These are phyloP conservation scores for Eupithecia tripunctaria DNA, from an alignment of 2,888 invertebrate species.

Conservation along the genomic window DNA sequence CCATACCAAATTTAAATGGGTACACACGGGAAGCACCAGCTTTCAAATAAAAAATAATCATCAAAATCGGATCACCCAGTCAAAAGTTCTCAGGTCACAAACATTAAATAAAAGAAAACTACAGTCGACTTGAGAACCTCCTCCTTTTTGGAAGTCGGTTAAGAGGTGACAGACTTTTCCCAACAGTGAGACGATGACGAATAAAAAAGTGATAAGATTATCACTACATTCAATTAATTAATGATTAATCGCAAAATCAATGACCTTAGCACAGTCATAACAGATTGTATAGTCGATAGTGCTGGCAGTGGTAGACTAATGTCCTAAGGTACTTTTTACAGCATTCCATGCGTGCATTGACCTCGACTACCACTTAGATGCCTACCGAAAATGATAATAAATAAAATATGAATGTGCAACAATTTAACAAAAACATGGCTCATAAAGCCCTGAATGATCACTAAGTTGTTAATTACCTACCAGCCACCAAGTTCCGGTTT, in stretches of 20 bases:
- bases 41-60: no score
- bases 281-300: slow-evolving; percentile 43
- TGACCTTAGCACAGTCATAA: slow-evolving; percentile 55
- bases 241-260: slow-evolving; percentile 62
- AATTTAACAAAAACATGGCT: slow-evolving; percentile 68
- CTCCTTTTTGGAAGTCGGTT: no score
- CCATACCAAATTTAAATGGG: no score
- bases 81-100: no score
- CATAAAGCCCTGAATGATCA: slow-evolving; percentile 65
- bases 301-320: slow-evolving; percentile 68
- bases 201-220: background rate
- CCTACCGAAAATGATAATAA: background rate
- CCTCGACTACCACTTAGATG: background rate
- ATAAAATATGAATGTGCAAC: background rate
- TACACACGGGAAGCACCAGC: no score
- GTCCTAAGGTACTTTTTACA: slow-evolving; percentile 64
- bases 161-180: background rate
- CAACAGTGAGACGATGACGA: background rate
- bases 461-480: slow-evolving; percentile 71
- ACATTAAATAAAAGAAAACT: no score
- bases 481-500: slow-evolving; percentile 77
- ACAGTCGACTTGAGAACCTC: no score
- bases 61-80: no score
- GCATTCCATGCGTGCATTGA: no score
- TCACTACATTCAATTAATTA: background rate